Base-by-base conservation (phyloP, 1,140 invertebrate genomes). In the Thereuonema tuberculata region DNA sequence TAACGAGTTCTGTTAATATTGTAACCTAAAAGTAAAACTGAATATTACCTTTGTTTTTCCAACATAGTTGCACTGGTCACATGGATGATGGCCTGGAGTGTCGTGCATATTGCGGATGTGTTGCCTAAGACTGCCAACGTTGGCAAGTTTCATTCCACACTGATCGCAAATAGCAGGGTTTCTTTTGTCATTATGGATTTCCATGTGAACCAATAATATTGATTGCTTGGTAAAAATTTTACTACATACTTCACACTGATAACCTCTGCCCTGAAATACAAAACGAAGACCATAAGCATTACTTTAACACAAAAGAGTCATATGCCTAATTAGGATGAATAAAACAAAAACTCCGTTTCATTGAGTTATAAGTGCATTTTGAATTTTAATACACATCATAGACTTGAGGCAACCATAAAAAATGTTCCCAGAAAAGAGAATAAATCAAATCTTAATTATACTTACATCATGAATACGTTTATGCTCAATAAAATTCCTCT, bases 401-500 rank as follows among this genome's bases (percentile, higher is more conserved):
- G n/a, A n/a, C n/a, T n/a, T n/a, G n/a, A n/a, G n/a, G n/a, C n/a
- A n/a, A n/a, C n/a, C n/a, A n/a, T n/a, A n/a, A n/a, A n/a, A n/a
- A n/a, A n/a, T n/a, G n/a, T n/a, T n/a, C n/a, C n/a, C n/a, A n/a
- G n/a, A n/a, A n/a, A n/a, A n/a, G n/a, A n/a, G n/a, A n/a, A n/a
- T n/a, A n/a, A n/a, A n/a, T n/a, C n/a, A n/a, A n/a, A n/a, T n/a
- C n/a, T n/a, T n/a, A n/a, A n/a, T n/a, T n/a, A 20, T 27, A 26
- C 26, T 59, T 21, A 59, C 57, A n/a, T 59, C 21, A 28, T 59
- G 57, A 21, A 59, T 59, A 5, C 46, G 37, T 2, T 25, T 9
- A 31, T 59, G 57, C 12, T 59, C 57, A n/a, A 59, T 24, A 2
- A 49, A 52, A 59, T 52, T 29, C 25, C 46, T 53, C 12, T 50